These are phyloP conservation scores for Myrmophylax atrothorax DNA, from an alignment of 2,113 vertebrate species.

Conservation along the genomic window DNA sequence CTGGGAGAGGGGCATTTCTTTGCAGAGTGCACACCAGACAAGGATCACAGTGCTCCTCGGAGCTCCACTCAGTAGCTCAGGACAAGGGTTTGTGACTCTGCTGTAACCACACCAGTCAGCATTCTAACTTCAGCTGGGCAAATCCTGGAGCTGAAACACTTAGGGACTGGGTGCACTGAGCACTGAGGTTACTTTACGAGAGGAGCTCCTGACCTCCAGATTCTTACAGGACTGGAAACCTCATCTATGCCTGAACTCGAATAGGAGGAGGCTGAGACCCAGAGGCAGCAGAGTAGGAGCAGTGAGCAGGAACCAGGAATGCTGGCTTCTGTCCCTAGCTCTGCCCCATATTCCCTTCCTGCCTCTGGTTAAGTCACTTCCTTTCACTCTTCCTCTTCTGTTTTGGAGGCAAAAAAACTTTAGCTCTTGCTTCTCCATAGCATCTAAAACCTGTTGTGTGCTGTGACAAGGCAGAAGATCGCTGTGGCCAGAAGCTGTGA, in stretches of 20 bases:
- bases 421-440: background rate
- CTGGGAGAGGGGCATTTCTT: background rate
- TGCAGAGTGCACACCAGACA: fast-evolving
- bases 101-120: background rate
- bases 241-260: background rate
- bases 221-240: background rate
- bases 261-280: background rate
- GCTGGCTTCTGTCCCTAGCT: background rate
- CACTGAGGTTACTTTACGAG: background rate
- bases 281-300: background rate
- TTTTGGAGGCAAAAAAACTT: background rate
- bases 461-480: background rate
- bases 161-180: fast-evolving
- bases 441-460: background rate
- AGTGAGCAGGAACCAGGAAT: background rate
- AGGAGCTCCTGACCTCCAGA: background rate
- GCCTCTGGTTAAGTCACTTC: conserved; percentile 16
- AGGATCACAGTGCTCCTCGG: fast-evolving
- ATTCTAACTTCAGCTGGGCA: background rate
- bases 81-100: background rate
- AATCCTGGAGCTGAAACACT: background rate
- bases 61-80: fast-evolving
- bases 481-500: background rate
- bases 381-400: conserved; percentile 32
- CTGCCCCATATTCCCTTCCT: conserved; percentile 42